Evolutionary conservation across 2,113 vertebrate genomes (phyloP), one percentile per base, ranked within the genome.

Genomic region (Epinephelus moara): DNA sequence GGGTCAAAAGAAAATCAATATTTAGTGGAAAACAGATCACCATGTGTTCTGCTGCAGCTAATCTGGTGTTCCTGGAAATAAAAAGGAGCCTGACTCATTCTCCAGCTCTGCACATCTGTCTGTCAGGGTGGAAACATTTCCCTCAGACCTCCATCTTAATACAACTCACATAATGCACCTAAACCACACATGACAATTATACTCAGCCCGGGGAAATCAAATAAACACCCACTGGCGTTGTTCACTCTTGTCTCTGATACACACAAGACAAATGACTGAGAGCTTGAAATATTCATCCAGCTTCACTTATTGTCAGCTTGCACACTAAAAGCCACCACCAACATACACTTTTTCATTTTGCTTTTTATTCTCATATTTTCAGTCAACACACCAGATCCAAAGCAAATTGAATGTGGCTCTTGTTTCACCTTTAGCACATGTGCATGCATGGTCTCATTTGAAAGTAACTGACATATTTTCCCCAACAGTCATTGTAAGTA

Each of bases 21-120:
- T 61, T n/a, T 33, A 62, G 50, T 50, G 25, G 77, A 25, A 81
- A 70, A 61, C 62, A 72, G 33, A 86, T 60, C 50, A 85, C 75
- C 64, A 10, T 61, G 45, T 13, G 53, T 23, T 70, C 42, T 0
- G 52, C 75, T 59, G 81, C 63, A 17, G 87, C 70, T 81, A 3
- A 60, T 81, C 59, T 59, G 70, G 0, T 30, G 19, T 40, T 72
- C 61, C 73, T 77, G 78, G 73, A 85, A 72, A 23, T 14, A 23
- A 61, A 37, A 66, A 64, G 10, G 0, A 15, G 63, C 13, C 45
- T 12, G 45, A 69, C 18, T 47, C 63, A 15, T 42, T 12, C 21
- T 50, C 17, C 69, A 1, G 4, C 37, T 49, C 27, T 33, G 4
- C 60, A 25, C 61, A 27, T 81, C 15, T 8, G n/a, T 69, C 80